Percentiles rank a stretch among this genome's conserved stretches.
Evolutionary conservation across 1,140 invertebrate genomes (phyloP).

Genomic region (Polypedilum vanderplanki): DNA sequence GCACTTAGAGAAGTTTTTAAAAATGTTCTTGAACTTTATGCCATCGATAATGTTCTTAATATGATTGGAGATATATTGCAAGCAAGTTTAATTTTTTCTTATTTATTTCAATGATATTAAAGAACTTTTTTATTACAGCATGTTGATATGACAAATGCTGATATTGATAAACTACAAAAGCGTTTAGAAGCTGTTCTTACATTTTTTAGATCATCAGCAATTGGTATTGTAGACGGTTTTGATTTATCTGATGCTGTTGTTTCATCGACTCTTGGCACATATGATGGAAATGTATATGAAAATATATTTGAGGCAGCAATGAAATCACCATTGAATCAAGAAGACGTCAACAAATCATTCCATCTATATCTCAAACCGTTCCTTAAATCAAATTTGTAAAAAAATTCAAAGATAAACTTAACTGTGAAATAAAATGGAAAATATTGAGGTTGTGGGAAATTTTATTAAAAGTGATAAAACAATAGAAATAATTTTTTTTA

Average conservation of each 20-base stretch:
- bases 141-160: constrained; percentile 53
- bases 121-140: constrained; percentile 49
- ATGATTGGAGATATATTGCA: constrained; percentile 68
- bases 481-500: no score
- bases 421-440: no score
- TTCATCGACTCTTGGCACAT: constrained; percentile 74
- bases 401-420: constrained; percentile 51
- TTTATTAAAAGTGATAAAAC: no score
- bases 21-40: constrained; percentile 69
- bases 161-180: constrained; percentile 59
- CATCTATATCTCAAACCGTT: constrained; percentile 70
- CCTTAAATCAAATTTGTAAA: constrained; percentile 61
- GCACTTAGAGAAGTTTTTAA: constrained; percentile 55
- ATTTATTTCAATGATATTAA: background rate
- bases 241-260: constrained; percentile 78
- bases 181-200: constrained; percentile 62
- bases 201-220: constrained; percentile 73
- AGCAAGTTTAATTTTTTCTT: constrained; percentile 48
- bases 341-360: constrained; percentile 69
- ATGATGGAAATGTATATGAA: constrained; percentile 88
- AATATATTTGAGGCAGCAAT: constrained; percentile 76
- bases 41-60: constrained; percentile 64
- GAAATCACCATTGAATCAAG: constrained; percentile 78
- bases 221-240: constrained; percentile 85
- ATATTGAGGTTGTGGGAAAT: no score